Percentiles rank a stretch among this genome's conserved stretches.
Conservation (phyloP, 2,797 vertebrate species). For the Euthynnus affinis region DNA sequence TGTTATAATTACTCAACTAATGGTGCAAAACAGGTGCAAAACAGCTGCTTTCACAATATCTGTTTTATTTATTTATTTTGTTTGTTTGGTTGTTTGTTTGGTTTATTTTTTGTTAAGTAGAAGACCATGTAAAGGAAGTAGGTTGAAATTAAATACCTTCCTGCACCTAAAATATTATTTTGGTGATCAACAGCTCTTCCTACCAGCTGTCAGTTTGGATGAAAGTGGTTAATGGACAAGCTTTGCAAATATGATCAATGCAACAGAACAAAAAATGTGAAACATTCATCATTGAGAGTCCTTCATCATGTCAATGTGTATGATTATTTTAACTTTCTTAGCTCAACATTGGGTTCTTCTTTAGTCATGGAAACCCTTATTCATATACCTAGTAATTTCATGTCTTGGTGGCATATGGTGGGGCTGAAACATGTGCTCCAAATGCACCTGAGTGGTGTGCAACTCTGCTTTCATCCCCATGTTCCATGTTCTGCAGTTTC, state of each 20-base stretch:
- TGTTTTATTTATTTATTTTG: neutral
- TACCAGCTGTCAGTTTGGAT: constrained; percentile 11
- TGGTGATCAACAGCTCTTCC: neutral
- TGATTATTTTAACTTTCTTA: constrained; percentile 18
- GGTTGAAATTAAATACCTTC: neutral
- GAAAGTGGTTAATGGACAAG: neutral
- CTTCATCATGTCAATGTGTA: neutral
- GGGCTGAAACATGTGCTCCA: constrained; percentile 54
- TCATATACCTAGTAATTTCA: constrained; percentile 44
- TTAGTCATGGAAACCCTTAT: constrained; percentile 26
- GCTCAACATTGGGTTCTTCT: constrained; percentile 11
- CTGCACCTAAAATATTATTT: constrained; percentile 11
- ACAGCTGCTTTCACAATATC: constrained; percentile 19
- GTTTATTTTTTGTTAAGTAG: constrained; percentile 7
- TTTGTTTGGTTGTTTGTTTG: no score
- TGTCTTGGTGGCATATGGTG: constrained; percentile 58
- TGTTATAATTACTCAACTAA: constrained; percentile 38
- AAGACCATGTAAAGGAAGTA: constrained; percentile 5
- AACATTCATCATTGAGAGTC: neutral
- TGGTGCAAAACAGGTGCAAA: constrained; percentile 32
- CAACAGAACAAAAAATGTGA: neutral
- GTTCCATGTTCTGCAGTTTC: constrained; percentile 54
- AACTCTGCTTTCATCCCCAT: constrained; percentile 56
- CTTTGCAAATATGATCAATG: constrained; percentile 10
- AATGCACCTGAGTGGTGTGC: constrained; percentile 57